phyloP scores from a whole-genome alignment of 2,113 vertebrate species.

The Cromileptes altivelis region DNA sequence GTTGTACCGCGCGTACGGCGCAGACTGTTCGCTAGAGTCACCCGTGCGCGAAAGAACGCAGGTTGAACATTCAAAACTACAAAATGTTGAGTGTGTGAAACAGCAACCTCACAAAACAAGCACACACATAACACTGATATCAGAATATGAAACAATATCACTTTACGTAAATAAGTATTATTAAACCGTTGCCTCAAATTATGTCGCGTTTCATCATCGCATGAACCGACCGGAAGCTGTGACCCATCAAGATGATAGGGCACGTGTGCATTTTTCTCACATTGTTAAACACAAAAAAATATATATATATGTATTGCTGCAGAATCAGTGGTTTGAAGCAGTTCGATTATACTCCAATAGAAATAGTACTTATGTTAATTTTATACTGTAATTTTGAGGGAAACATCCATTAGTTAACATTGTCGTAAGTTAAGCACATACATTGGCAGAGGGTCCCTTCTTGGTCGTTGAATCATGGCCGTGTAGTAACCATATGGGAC shows the following conservation, averaged over 20 bases:
- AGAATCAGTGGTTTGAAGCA: neutral
- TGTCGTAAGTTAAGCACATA: neutral
- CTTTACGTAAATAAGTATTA: neutral
- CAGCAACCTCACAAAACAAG: neutral
- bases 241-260: slow-evolving; percentile 21
- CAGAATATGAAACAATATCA: accelerated
- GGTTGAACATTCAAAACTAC: neutral
- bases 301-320: accelerated
- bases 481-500: neutral
- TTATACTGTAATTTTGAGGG: accelerated
- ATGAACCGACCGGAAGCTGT: neutral
- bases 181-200: neutral
- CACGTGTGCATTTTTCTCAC: neutral
- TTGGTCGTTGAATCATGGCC: slow-evolving; percentile 33
- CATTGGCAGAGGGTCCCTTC: slow-evolving; percentile 41
- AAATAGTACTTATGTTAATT: accelerated
- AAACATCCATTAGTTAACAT: neutral
- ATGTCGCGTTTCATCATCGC: slow-evolving; percentile 53
- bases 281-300: slow-evolving; percentile 30
- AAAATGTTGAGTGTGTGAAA: neutral
- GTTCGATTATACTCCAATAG: accelerated
- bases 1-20: slow-evolving; percentile 47
- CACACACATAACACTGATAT: accelerated
- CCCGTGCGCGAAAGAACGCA: slow-evolving; percentile 48
- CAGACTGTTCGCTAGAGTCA: slow-evolving; percentile 34